Evolutionary conservation across 1,140 invertebrate genomes (phyloP).

Genomic region (Chrysoperla carnea): DNA sequence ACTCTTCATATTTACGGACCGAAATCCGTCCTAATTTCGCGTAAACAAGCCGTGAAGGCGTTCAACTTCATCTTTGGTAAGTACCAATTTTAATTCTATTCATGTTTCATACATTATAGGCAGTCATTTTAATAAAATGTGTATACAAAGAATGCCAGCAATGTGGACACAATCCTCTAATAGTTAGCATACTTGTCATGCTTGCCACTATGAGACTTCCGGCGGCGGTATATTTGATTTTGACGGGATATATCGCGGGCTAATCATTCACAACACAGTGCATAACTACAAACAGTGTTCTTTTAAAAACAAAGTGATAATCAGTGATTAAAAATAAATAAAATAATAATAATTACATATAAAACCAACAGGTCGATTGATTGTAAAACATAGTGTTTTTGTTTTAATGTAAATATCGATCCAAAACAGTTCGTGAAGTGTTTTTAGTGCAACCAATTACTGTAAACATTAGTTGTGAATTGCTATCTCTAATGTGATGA

Average conservation of each 20-base stretch:
- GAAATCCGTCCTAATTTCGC: constrained; percentile 43
- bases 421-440: too few relatives aligned
- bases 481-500: too few relatives aligned
- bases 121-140: constrained; percentile 30
- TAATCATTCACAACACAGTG: too few relatives aligned
- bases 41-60: constrained; percentile 32
- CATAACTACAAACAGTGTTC: too few relatives aligned
- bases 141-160: constrained; percentile 42
- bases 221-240: constrained; percentile 18
- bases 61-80: constrained; percentile 44
- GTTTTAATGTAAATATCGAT: too few relatives aligned
- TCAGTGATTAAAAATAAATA: too few relatives aligned
- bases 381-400: too few relatives aligned
- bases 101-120: constrained; percentile 34
- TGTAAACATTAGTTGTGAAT: too few relatives aligned
- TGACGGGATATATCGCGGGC: not conserved
- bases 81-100: constrained; percentile 31
- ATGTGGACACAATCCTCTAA: constrained; percentile 55
- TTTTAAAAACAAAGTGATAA: too few relatives aligned
- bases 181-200: constrained; percentile 64
- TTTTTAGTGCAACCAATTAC: too few relatives aligned
- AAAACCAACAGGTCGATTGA: too few relatives aligned
- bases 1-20: constrained; percentile 57
- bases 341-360: too few relatives aligned
- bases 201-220: constrained; percentile 36